Evolutionary conservation across 2,888 invertebrate genomes (phyloP), one percentile per base, ranked within the genome.

Genomic region (Bimastos eiseni): DNA sequence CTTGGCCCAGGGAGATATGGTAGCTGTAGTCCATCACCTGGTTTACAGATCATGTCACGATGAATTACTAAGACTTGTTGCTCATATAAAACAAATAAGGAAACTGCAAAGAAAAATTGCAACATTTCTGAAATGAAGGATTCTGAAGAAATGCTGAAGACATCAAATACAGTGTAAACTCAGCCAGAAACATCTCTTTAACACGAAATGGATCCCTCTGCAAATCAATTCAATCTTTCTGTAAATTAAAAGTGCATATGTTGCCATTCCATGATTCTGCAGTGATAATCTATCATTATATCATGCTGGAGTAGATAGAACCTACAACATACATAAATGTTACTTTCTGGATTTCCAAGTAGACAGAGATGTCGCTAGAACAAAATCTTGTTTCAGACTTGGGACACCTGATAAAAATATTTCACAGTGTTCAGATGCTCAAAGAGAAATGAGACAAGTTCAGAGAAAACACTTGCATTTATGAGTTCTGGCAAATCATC

Each of bases 21-120:
- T 98, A 98, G 83, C 98, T 98, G 94, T 98, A 97, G 96, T 99
- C 98, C 97, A 98, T 98, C 95, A 98, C 98, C 97, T 98, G 95
- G 70, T 89, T 91, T 37, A 90, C 19, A 33, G 0, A n/a, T n/a
- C n/a, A n/a, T 70, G 11, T n/a, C 70, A n/a, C 8, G 1, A 1
- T 6, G n/a, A 70, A 70, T 70, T 70, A n/a, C 0, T 30, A n/a
- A n/a, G 5, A 70, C 30, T n/a, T 70, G n/a, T 8, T 4, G 17
- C 70, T 70, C 70, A 15, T n/a, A n/a, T 13, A n/a, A 8, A 70
- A 55, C n/a, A 70, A n/a, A 8, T 8, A 70, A 70, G 2, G 5
- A 6, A 70, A n/a, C 70, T 13, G 30, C 55, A 55, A 30, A 55
- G 24, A 30, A 70, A 70, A 70, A 30, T 70, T n/a, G 13, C 5